Base-by-base conservation (phyloP, 2,888 invertebrate species). In the Eilema griseolum region DNA sequence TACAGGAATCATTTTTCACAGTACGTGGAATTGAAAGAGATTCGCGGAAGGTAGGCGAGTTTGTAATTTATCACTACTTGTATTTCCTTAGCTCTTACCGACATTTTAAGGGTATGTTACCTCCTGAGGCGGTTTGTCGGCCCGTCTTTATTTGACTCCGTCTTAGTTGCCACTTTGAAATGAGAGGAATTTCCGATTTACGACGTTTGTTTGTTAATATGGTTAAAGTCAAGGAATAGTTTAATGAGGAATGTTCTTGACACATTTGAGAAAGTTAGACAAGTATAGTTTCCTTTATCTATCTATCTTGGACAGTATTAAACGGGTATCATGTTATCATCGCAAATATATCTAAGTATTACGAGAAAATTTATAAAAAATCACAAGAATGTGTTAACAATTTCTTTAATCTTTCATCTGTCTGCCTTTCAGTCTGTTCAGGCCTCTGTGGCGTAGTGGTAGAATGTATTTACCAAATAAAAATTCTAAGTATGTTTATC, bases 31-130 rank as follows among this genome's bases (percentile, higher is more conserved):
- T 75, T 79, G 79, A 81, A 75, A 79, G 75, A 77, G 79, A 77
- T 76, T 73, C 61, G 41, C 66, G 61, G 69, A 71, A 60, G 79
- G 76, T 77, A 67, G 73, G 73, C 73, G 46, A 68, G 69, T 71
- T 71, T 67, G 79, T 80, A 74, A 80, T 81, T 77, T 80, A 80
- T 80, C 71, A 69, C 79, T 73, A 57, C 81, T 80, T 80, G 79
- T 80, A 76, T 80, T 70, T 74, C 74, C 71, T 74, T 61, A 74
- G 76, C 69, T 70, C 26, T 57, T 73, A 71, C 76, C 61, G 72
- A 70, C 71, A 72, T 73, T 71, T 71, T 71, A 73, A 70, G 33
- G 77, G 79, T 79, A 67, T 75, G 75, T 77, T 65, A 66, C 71
- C 81, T 74, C 80, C 26, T 61, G 79, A 72, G 80, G 41, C 72